Evolutionary conservation across 2,797 vertebrate species (phyloP), one percentile per base, ranked within the genome.

Genomic region (Scarus forsteni): DNA sequence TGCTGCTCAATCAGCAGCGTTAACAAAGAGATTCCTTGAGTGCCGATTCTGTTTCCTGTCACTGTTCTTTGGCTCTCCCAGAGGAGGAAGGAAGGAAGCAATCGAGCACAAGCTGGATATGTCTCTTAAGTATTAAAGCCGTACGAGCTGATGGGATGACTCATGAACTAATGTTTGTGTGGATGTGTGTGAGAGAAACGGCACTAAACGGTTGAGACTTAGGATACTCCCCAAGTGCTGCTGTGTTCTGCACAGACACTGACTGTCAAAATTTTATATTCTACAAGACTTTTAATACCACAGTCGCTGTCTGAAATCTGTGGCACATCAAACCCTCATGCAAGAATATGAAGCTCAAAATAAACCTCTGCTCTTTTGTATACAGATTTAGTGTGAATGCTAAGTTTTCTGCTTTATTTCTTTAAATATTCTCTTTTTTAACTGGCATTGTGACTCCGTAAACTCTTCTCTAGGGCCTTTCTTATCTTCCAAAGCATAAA

Each of bases 31-130:
- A 81, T 84, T 87, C 80, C 62, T 83, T 60, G 74, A 89, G 52
- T 78, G 71, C 80, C 50, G 53, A n/a, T 11, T 56, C 68, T 9
- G 71, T 74, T 90, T 91, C 87, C 90, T 84, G 73, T 68, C 51
- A 6, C 69, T 49, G 49, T 81, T 77, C 66, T 77, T 42, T 40
- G 35, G 40, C 42, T 63, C 61, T 78, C 79, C 67, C 80, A 35
- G 55, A 70, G 57, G 78, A 88, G 85, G 83, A 83, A 89, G 87
- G 82, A 80, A 85, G 84, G 88, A 93, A 92, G 77, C 81, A 89
- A 91, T 92, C 56, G 55, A 77, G 64, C 65, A 72, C 66, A 59
- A 34, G 54, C 74, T 70, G 61, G 54, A 80, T 12, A 35, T 14
- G 60, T 78, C 42, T 81, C 71, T 73, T 45, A 78, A 78, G 68